phyloP scores from a whole-genome alignment of 2,888 invertebrate species.

The Microchrysa polita region DNA sequence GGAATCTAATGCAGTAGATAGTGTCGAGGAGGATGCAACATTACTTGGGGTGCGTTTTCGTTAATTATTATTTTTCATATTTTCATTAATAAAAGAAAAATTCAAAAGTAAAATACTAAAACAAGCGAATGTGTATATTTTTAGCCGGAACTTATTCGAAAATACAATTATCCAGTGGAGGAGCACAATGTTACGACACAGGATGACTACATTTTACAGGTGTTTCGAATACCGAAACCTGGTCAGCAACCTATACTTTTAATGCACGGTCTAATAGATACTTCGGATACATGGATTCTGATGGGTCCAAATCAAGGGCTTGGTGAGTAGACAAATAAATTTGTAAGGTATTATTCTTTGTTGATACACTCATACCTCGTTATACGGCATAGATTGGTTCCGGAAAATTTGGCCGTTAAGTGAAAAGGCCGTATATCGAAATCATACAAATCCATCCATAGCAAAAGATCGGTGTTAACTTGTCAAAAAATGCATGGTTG shows the following conservation, averaged over 20 bases:
- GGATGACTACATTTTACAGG: slow-evolving; percentile 80
- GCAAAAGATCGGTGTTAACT: too few relatives aligned
- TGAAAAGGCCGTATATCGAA: too few relatives aligned
- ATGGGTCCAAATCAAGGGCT: slow-evolving; percentile 73
- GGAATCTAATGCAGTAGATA: neutral
- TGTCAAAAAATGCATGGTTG: too few relatives aligned
- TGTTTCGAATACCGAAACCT: slow-evolving; percentile 76
- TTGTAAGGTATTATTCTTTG: neutral
- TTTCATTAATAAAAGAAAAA: too few relatives aligned
- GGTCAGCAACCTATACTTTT: slow-evolving; percentile 70
- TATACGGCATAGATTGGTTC: too few relatives aligned
- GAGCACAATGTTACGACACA: slow-evolving; percentile 72
- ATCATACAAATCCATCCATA: too few relatives aligned
- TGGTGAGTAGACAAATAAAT: too few relatives aligned
- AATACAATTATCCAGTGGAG: slow-evolving; percentile 74
- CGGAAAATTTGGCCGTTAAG: too few relatives aligned
- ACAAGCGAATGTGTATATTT: neutral
- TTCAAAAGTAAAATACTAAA: neutral
- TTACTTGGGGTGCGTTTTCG: slow-evolving; percentile 15
- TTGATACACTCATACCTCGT: too few relatives aligned
- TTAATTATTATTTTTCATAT: neutral
- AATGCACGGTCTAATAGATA: slow-evolving; percentile 78
- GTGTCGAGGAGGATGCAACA: slow-evolving; percentile 32
- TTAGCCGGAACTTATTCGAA: slow-evolving; percentile 67
- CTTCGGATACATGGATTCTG: slow-evolving; percentile 78